These are phyloP conservation scores for Ivindomyrus marchei DNA, from an alignment of 2,113 vertebrate genomes.

Conservation along the genomic window DNA sequence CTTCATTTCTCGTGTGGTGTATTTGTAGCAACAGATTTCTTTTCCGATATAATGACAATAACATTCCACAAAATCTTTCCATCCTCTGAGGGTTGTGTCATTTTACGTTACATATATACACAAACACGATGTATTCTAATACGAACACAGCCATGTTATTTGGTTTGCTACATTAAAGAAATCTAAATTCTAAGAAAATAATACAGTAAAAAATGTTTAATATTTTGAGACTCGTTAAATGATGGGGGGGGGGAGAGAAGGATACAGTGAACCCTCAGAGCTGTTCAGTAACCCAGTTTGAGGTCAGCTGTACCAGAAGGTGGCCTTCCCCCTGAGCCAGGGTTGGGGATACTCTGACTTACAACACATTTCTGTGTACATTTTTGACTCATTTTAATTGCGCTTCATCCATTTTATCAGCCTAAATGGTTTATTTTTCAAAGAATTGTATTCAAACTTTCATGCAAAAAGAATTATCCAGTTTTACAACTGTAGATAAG, in stretches of 20 bases:
- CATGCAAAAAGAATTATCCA: background rate
- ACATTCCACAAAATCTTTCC: background rate
- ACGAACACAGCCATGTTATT: background rate
- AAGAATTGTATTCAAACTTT: background rate
- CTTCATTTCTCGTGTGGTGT: background rate
- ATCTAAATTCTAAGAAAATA: background rate
- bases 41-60: background rate
- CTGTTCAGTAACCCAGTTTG: background rate
- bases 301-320: background rate
- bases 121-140: background rate
- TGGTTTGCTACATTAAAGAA: background rate
- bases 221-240: background rate
- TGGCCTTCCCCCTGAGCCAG: background rate
- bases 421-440: background rate
- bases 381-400: background rate
- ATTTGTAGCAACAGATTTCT: background rate
- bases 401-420: background rate
- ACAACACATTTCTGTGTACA: background rate
- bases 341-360: background rate
- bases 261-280: background rate
- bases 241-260: background rate
- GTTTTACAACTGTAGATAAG: background rate
- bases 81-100: background rate
- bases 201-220: background rate
- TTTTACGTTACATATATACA: background rate